Evolutionary conservation across 2,113 vertebrate species (phyloP), one percentile per base, ranked within the genome.

Genomic region (Microcebus jonahi): DNA sequence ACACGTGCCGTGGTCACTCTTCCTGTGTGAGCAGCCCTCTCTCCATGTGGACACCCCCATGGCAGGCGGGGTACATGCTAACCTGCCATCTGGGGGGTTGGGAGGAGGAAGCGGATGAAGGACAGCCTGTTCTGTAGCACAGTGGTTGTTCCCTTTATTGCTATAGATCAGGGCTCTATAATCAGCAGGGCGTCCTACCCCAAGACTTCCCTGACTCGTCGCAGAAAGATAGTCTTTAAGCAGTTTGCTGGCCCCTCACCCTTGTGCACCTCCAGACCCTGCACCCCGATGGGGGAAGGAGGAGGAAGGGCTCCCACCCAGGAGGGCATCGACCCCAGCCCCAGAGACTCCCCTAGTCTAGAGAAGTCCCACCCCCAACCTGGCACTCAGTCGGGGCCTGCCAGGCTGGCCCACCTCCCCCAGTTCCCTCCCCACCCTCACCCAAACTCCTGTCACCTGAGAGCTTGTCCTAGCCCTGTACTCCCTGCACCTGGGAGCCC

Each of bases 1-100:
- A 31, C 3, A 9, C 20, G 20, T 1, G n/a, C 21, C 0, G 1
- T 27, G 63, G 63, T 42, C 42, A 71, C 15, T 61, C 27, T n/a
- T 36, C n/a, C 48, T 53, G 27, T 5, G 42, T n/a, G 34, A 34
- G 27, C 45, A 25, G 45, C 34, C 53, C 42, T 48, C 15, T n/a
- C 45, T 10, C 48, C 67, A 42, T 2, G 36, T 50, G 42, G 55
- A 61, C 29, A 25, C n/a, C 48, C 27, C 55, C 13, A 5, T 53
- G 2, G 8, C 36, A 36, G 63, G 63, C 55, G 55, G 55, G 45
- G 29, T 15, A 48, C 88, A 31, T 8, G 29, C 39, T 65, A 80
- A 65, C 29, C 53, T 55, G 61, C 50, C 70, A 36, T 15, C 65
- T 42, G 36, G 39, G 9, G 8, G 9, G 2, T 67, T 5, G 67